Base-by-base conservation (phyloP, 2,113 vertebrate species). In the Dipodomys merriami region DNA sequence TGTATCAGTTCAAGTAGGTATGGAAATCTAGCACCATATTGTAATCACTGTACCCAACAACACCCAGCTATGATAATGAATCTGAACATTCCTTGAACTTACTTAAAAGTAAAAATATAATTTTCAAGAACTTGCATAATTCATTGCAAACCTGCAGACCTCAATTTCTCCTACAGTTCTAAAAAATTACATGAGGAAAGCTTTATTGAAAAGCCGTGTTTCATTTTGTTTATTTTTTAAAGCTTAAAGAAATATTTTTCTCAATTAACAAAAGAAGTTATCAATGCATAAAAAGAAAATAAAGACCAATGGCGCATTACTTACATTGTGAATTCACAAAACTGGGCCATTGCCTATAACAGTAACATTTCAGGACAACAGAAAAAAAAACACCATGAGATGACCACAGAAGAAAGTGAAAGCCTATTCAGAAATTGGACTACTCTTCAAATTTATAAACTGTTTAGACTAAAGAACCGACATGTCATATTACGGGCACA, bases 221-320 rank as follows among this genome's bases (percentile, higher is more conserved):
- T 57, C 53, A 57, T 57, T 49, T 49, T 49, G 49, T 49, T 49
- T 57, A 57, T 16, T 57, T 57, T 57, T 57, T 57, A 57, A 13
- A 57, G 39, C 15, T 57, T 57, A 16, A 57, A 57, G 15, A 57
- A 57, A 16, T 57, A 57, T 57, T 57, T 57, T 57, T 16, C 53
- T 57, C 15, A 57, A 11, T 16, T 57, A 16, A 53, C 20, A 65
- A 27, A 67, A 67, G 27, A 46, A 83, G 15, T 57, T 11, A 46
- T 79, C 80, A 87, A 74, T 65, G 7, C 27, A 90, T 89, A 57
- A 91, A 93, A 77, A n/a, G 77, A 44, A 87, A 84, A 39, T 57
- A 65, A 25, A 87, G 60, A 83, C 19, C 19, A 69, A 20, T 39
- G 20, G 1, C 44, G 0, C 5, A 39, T 78, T 2, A 29, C 2